Evolutionary conservation across 2,113 vertebrate species (phyloP).

Genomic region (Struthio camelus): DNA sequence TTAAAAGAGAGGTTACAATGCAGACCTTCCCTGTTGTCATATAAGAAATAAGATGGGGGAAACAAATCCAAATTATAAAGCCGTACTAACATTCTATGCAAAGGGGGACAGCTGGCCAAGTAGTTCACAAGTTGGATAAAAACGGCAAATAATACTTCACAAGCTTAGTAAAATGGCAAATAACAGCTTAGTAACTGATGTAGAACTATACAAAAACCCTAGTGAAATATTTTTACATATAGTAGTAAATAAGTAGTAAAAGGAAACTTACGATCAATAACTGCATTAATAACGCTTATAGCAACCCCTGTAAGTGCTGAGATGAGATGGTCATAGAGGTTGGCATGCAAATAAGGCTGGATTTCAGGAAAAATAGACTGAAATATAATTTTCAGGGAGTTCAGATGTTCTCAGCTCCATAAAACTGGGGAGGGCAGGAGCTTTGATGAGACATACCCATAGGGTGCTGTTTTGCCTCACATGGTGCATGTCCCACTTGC

Average conservation of each 20-base stretch:
- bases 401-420: not conserved
- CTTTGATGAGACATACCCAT: not conserved
- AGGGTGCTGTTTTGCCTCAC: not conserved
- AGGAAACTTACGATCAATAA: not conserved
- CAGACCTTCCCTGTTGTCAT: not conserved
- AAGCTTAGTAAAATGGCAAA: not conserved
- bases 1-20: not conserved
- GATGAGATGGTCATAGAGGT: not conserved
- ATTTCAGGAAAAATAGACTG: not conserved
- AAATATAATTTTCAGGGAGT: not conserved
- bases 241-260: not conserved
- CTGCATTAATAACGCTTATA: not conserved
- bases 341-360: not conserved
- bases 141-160: not conserved
- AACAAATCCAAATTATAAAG: not conserved
- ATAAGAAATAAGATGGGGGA: not conserved
- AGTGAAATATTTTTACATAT: not conserved
- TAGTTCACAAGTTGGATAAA: not conserved
- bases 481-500: not conserved
- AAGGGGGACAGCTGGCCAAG: not conserved
- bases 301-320: not conserved
- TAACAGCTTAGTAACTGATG: not conserved
- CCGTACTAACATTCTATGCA: not conserved
- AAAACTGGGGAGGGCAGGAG: not conserved
- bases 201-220: not conserved